Evolutionary conservation across 2,113 vertebrate species (phyloP).

Genomic region (Lophura nycthemera): DNA sequence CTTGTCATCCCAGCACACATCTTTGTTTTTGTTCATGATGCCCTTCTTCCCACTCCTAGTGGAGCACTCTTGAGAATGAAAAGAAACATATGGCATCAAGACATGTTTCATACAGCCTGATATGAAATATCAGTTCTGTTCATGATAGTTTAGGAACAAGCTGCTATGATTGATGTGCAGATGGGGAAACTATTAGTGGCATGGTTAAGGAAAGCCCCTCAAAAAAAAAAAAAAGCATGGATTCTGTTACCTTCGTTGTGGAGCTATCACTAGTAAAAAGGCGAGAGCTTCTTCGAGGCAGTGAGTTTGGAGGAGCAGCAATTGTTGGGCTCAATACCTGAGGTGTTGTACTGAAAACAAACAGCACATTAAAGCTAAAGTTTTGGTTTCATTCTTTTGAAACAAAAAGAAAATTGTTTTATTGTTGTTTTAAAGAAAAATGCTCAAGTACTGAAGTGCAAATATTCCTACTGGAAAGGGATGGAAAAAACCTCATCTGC

Average conservation of each 20-base stretch:
- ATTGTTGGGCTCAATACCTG: constrained; percentile 99
- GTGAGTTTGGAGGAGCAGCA: constrained; percentile 93
- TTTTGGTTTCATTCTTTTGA: not conserved
- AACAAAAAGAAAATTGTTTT: not conserved
- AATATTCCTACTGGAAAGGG: not conserved
- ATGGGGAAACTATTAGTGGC: fast-evolving
- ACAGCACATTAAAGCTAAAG: not conserved
- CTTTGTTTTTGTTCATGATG: not conserved
- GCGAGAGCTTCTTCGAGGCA: constrained; percentile 95
- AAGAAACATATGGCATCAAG: not conserved
- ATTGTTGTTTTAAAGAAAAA: not conserved
- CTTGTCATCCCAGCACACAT: not conserved
- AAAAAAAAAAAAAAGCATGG: not conserved
- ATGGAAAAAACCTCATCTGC: not conserved
- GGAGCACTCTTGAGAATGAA: not conserved
- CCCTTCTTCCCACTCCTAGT: not conserved
- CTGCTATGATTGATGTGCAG: not conserved
- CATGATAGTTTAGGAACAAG: not conserved
- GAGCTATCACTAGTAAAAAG: constrained; percentile 98
- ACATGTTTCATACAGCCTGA: not conserved
- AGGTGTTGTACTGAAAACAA: constrained; percentile 87
- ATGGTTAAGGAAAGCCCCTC: fast-evolving
- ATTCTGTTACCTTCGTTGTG: constrained; percentile 91
- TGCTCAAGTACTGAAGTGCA: fast-evolving
- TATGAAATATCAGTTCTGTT: not conserved